Evolutionary conservation across 1,140 invertebrate genomes (phyloP), one percentile per base, ranked within the genome.

Genomic region (Zeugodacus cucurbitae): DNA sequence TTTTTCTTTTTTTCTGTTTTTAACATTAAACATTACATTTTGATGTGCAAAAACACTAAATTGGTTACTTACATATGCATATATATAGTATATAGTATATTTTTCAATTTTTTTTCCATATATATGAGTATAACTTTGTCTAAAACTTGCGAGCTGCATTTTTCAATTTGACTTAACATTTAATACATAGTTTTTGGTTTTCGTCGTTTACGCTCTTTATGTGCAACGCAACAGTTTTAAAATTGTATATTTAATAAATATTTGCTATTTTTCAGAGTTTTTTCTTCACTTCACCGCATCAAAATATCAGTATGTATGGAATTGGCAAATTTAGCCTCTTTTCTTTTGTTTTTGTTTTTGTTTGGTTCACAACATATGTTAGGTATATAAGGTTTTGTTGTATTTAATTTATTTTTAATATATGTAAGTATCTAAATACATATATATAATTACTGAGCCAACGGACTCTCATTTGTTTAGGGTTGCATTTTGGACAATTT

Each of bases 11-110:
- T 82, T 82, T 48, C 14, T 48, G 7, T 29, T 48, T 78, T 82
- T 82, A 82, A 82, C 74, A 48, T 82, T 82, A 48, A 82, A 82
- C 74, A 82, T 82, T 82, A 82, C 74, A 82, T 82, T 48, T 48
- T 44, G 41, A 82, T 26, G 74, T 82, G 74, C 74, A 48, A 82
- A 82, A 82, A 82, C 41, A 82, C 74, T 82, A 82, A 82, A 82
- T 82, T 48, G 22, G 22, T 82, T 82, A 82, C 22, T 48, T 67
- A 29, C 11, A 32, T 67, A 67, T 54, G 2, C 14, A 82, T 22
- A 34, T 82, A 48, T 82, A 82, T n/a, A n/a, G n/a, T n/a, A n/a
- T n/a, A n/a, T n/a, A n/a, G n/a, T n/a, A n/a, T 34, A 26, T 48
- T 48, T 48, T 26, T 82, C 48, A 3, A 37, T 11, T 10, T 10